Base-by-base conservation (phyloP, 2,888 invertebrate species). In the Limnephilus lunatus region DNA sequence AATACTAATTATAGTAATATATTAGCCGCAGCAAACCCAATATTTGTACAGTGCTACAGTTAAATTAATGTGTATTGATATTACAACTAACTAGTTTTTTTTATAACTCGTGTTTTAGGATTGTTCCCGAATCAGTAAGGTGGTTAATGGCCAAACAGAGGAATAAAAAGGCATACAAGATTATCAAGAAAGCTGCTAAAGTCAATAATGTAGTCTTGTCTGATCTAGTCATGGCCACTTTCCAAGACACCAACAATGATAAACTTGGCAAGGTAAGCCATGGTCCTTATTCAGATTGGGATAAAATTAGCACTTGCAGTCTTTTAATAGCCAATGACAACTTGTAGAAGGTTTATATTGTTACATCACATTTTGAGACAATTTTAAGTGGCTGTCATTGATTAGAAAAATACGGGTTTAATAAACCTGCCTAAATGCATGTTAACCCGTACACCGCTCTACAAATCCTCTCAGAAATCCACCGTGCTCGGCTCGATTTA, bases 41-140 rank as follows among this genome's bases (percentile, higher is more conserved):
- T 68, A 68, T 68, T 25, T 68, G 53, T 68, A 68, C 25, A 68
- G 53, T 15, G 25, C 19, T 1, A 4, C 48, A 3, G 48, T 48
- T 48, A 48, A 68, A 68, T 5, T 25, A 19, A 68, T 25, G 7
- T 15, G 3, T 25, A 68, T 68, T 9, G n/a, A 53, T 53, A 53
- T 68, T 68, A 25, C 25, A 9, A 25, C 68, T n/a, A n/a, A 68
- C 68, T n/a, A 25, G 1, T 68, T 68, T 5, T n/a, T 68, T 68
- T 68, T 68, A n/a, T 68, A 25, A 68, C 2, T 68, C 2, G 25
- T 68, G 68, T 94, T 94, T 35, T 93, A 96, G 96, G 95, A 94
- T 96, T 48, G 95, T 97, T 35, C 97, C 97, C 1, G 97, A 97
- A 94, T 97, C 97, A 0, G 97, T 97, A 0, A 95, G 97, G 93